Evolutionary conservation across 1,140 invertebrate species (phyloP).

Genomic region (Ceratina calcarata): DNA sequence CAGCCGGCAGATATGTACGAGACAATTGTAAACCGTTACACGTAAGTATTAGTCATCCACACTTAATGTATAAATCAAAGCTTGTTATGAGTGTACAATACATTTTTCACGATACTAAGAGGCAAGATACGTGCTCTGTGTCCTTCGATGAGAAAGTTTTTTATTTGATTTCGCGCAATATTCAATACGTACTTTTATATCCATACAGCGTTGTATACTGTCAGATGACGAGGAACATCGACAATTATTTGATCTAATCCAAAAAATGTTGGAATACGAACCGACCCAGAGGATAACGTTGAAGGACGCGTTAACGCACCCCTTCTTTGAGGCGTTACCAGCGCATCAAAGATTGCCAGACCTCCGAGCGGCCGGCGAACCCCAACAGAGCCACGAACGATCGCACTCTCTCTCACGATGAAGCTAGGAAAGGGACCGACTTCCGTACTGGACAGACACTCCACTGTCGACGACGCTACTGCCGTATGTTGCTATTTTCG

Average conservation of each 20-base stretch:
- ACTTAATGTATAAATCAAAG: background rate
- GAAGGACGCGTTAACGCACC: conserved; percentile 93
- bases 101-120: too few relatives aligned
- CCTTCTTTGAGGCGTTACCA: conserved; percentile 94
- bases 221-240: conserved; percentile 94
- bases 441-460: conserved; percentile 71
- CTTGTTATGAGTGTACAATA: background rate
- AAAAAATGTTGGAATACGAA: conserved; percentile 98
- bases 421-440: conserved; percentile 79
- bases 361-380: conserved; percentile 78
- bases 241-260: conserved; percentile 96
- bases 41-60: conserved; percentile 83
- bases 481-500: conserved; percentile 44
- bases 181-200: conserved; percentile 1
- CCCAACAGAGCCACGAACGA: conserved; percentile 80
- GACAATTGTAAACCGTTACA: conserved; percentile 98
- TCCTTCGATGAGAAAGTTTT: too few relatives aligned
- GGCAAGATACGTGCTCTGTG: too few relatives aligned
- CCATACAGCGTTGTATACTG: conserved; percentile 92
- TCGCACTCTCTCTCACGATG: conserved; percentile 84
- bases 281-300: conserved; percentile 94
- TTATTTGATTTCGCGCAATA: background rate
- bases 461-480: conserved; percentile 53
- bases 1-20: conserved; percentile 96
- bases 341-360: conserved; percentile 86